Conservation (phyloP, 2,888 invertebrate genomes). For the Drosophila aldrichi region DNA sequence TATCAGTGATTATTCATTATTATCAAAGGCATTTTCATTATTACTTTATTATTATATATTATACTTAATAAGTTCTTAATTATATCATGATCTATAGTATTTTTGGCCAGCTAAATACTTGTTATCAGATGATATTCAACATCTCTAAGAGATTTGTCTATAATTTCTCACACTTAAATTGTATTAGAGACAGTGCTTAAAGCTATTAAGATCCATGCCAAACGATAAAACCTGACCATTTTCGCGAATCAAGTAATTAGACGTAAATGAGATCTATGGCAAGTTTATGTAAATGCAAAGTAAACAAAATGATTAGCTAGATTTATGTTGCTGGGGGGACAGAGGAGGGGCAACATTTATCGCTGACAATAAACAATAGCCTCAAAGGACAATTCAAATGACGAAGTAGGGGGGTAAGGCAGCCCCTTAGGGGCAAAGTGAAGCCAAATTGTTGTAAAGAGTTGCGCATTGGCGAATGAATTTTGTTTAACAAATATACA, state of each 20-base stretch:
- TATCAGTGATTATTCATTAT: too few species aligned
- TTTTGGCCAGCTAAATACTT: neutral
- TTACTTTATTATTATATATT: too few species aligned
- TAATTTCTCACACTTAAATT: neutral
- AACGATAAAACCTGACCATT: neutral
- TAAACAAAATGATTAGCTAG: slow-evolving; percentile 51
- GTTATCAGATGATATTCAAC: neutral
- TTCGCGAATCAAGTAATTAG: slow-evolving; percentile 17
- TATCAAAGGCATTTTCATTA: too few species aligned
- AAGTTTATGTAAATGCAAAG: slow-evolving; percentile 48
- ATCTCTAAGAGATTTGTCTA: neutral
- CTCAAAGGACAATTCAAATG: slow-evolving; percentile 27
- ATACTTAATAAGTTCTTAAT: neutral
- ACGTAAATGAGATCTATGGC: slow-evolving; percentile 24
- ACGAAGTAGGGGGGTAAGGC: neutral
- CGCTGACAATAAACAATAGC: slow-evolving; percentile 54
- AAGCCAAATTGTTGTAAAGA: slow-evolving; percentile 6
- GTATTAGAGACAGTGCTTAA: neutral
- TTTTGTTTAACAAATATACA: slow-evolving; percentile 39
- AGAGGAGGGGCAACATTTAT: slow-evolving; percentile 28
- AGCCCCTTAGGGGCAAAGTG: neutral
- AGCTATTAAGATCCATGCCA: neutral
- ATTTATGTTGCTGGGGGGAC: slow-evolving; percentile 13
- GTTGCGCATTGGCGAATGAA: slow-evolving; percentile 28
- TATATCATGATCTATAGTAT: neutral